phyloP scores from a whole-genome alignment of 2,888 invertebrate species.

The Plebejus anna region DNA sequence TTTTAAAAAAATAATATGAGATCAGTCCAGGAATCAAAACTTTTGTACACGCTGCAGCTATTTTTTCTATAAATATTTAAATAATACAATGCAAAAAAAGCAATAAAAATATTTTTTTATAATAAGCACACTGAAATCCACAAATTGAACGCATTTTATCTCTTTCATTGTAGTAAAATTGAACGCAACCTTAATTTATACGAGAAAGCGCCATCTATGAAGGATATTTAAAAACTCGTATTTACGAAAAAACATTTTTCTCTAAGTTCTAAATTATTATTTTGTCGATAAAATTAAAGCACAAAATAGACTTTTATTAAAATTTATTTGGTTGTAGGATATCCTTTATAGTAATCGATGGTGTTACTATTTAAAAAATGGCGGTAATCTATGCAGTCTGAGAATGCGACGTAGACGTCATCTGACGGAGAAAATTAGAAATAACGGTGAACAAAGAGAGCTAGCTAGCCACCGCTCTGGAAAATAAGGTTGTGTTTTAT shows the following conservation, averaged over 20 bases:
- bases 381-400: slow-evolving; percentile 39
- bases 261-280: neutral
- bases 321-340: neutral
- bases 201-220: slow-evolving; percentile 34
- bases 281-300: neutral
- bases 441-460: slow-evolving; percentile 73
- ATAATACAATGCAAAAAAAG: no score
- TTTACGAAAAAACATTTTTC: neutral
- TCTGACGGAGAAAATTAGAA: slow-evolving; percentile 53
- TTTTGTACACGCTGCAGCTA: no score
- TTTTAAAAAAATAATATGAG: no score
- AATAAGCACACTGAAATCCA: slow-evolving; percentile 1
- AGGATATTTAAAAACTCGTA: neutral
- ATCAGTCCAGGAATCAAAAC: no score
- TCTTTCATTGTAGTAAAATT: neutral
- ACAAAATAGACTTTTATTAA: neutral
- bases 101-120: neutral
- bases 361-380: slow-evolving; percentile 38
- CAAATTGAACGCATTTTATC: slow-evolving; percentile 28
- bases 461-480: slow-evolving; percentile 67
- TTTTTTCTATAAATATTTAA: no score
- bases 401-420: slow-evolving; percentile 45
- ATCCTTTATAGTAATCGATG: neutral
- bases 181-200: slow-evolving; percentile 31
- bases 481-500: slow-evolving; percentile 74